Conservation (phyloP, 2,888 invertebrate species). For the Sinopyrophorus schimmeli region DNA sequence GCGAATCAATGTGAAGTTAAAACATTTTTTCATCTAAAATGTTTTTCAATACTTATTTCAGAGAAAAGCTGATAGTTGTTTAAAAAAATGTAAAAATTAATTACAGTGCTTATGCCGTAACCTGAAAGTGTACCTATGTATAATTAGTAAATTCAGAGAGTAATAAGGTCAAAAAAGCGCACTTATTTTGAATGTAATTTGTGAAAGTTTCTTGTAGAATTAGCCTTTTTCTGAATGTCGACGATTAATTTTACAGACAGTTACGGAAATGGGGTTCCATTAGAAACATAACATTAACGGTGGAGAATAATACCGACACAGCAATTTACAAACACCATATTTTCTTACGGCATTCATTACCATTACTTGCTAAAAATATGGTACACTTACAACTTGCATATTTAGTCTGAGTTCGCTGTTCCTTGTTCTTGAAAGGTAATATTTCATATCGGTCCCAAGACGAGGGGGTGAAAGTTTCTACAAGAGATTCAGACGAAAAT, state of each 20-base stretch:
- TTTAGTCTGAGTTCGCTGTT: constrained; percentile 34
- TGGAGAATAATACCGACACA: constrained; percentile 31
- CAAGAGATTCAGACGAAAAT: constrained; percentile 34
- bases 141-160: constrained; percentile 7
- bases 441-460: constrained; percentile 39
- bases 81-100: no score
- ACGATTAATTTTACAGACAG: constrained; percentile 16
- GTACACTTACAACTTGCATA: constrained; percentile 34
- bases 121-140: no score
- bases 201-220: constrained; percentile 15
- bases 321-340: constrained; percentile 34
- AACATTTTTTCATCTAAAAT: no score
- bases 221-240: constrained; percentile 10
- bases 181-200: constrained; percentile 13
- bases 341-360: constrained; percentile 33
- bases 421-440: constrained; percentile 37
- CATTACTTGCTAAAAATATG: constrained; percentile 33
- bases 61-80: no score
- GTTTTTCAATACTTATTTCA: no score
- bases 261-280: constrained; percentile 16
- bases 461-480: constrained; percentile 36
- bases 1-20: no score
- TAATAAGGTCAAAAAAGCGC: constrained; percentile 11
- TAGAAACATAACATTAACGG: constrained; percentile 28
- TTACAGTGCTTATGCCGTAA: no score